Evolutionary conservation across 2,113 vertebrate genomes (phyloP), one percentile per base, ranked within the genome.

Genomic region (Salvator merianae): DNA sequence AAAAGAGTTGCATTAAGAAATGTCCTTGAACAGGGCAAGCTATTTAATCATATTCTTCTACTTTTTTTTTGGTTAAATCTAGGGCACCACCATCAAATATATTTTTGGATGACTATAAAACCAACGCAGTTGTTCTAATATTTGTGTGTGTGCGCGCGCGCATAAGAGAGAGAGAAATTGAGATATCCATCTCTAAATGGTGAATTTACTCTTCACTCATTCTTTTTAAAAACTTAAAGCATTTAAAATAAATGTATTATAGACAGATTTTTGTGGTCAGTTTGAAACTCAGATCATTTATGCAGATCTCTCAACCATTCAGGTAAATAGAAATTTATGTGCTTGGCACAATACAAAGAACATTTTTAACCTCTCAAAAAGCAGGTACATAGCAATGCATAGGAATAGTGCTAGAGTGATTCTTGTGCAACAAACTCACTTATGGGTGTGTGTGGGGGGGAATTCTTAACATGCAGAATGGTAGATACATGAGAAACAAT

Each of bases 31-130:
- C 74, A 79, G 86, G 71, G 69, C 84, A 83, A 82, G 84, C 85
- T 91, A 90, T 90, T 93, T 87, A 92, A 90, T 91, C 87, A 82
- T 90, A 88, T 88, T 82, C 86, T 47, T 66, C 69, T 69, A 72
- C 66, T 90, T 79, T 68, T 77, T 47, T 47, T 83, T 82, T 90
- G n/a, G 88, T 59, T 86, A 81, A 86, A 82, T 43, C 63, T 66
- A 74, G 80, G 71, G 76, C 76, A 34, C 83, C 76, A 73, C 85
- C 87, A 73, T 77, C 71, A 80, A 66, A 88, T 65, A 16, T 68
- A 13, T 32, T 43, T 75, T 63, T 77, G 30, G 74, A 32, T 3
- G 32, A 65, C 36, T 76, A 75, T 81, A 66, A 62, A 68, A 70
- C 63, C 7, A 82, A 63, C 63, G 6, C 7, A 70, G 43, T 77